Conservation (phyloP, 2,888 invertebrate species). For the Eupithecia dodoneata region DNA sequence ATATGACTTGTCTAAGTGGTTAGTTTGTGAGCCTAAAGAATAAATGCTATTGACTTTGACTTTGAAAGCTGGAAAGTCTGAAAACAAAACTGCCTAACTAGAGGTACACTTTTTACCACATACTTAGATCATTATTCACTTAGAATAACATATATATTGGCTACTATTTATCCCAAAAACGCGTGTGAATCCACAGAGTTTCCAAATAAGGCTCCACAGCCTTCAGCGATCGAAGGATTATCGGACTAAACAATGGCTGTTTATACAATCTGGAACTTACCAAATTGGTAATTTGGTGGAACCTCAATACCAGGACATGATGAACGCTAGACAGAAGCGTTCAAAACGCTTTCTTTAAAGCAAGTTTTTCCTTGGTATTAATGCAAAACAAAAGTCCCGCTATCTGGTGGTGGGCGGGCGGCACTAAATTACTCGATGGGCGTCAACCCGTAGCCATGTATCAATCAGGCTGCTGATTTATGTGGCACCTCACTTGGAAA, state of each 20-base stretch:
- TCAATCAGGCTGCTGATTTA: slow-evolving; percentile 83
- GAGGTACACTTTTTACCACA: neutral
- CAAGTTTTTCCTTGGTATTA: slow-evolving; percentile 63
- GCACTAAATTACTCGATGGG: slow-evolving; percentile 87
- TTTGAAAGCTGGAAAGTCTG: neutral
- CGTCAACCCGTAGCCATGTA: slow-evolving; percentile 85
- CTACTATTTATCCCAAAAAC: neutral
- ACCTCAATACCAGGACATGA: neutral
- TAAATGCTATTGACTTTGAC: no score
- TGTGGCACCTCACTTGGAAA: slow-evolving; percentile 82
- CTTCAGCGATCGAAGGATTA: neutral
- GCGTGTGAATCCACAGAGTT: neutral
- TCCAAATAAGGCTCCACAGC: neutral
- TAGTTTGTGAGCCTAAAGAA: no score
- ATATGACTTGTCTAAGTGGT: no score
- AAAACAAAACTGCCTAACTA: neutral
- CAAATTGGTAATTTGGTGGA: neutral
- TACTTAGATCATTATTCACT: no score
- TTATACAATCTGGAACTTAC: neutral
- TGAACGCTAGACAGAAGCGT: neutral
- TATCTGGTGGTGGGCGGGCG: slow-evolving; percentile 85
- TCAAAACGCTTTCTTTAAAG: slow-evolving; percentile 1
- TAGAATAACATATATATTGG: no score
- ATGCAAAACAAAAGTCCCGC: slow-evolving; percentile 83
- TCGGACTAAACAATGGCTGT: neutral